Base-by-base conservation (phyloP, 92 coral and sea anemone genomes). In the Metridium senile region DNA sequence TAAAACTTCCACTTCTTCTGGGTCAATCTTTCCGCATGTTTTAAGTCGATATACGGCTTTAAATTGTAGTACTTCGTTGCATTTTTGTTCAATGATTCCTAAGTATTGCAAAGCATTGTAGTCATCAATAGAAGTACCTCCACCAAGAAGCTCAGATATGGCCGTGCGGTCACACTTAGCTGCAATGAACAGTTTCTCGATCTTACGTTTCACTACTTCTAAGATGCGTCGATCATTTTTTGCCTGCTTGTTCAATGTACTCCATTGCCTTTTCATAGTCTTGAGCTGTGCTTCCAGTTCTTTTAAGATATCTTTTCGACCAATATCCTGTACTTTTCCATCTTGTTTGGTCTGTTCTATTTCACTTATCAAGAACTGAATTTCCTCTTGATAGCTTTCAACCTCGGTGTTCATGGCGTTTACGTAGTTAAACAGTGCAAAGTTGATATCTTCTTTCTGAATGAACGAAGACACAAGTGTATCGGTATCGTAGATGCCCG, bases 41-140 rank as follows among this genome's bases (percentile, higher is more conserved):
- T 96, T 96, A 32, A 90, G 74, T 67, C 82, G 87, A 27, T 81
- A 78, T 16, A 93, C 58, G 10, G 96, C 91, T 49, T 85, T 72
- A 23, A 84, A 69, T 71, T 89, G 97, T 18, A 96, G 81, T 16
- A 89, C 72, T 58, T 89, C 90, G 63, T 95, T 95, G 73, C 96
- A 89, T 61, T 91, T 93, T 75, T 95, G 99, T 84, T 95, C 99
- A 11, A 95, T 66, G 61, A 96, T 89, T 8, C 99, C 99, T 47
- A 96, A 71, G 70, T 89, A 96, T 75, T 89, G 93, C 81, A 93
- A 59, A 27, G 88, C 81, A 72, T 96, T 96, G 66, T 96, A 89
- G 62, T 96, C 99, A 33, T 88, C 86, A 13, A 90, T 84, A 1
- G 88, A 77, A 22, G 77, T 88, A 16, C 97, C 97, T 26, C 92